phyloP scores from a whole-genome alignment of 2,888 invertebrate genomes.

The Amphipoea lucens region DNA sequence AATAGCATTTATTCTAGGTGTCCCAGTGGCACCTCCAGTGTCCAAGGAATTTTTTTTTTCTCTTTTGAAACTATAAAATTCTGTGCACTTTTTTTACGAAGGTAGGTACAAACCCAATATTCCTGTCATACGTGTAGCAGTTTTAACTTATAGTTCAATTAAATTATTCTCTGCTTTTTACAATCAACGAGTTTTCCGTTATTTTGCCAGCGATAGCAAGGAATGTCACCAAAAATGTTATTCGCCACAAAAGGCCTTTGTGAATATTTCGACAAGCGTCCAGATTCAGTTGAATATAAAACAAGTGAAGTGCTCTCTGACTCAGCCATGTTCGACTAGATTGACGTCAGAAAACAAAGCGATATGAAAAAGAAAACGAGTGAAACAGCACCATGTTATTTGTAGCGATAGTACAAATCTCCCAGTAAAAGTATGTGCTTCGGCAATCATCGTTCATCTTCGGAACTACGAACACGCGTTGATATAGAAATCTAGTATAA shows the following conservation, averaged over 20 bases:
- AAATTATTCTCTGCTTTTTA: neutral
- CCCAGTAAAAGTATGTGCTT: neutral
- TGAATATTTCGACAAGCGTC: slow-evolving; percentile 40
- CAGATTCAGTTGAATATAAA: slow-evolving; percentile 36
- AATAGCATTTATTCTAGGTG: neutral
- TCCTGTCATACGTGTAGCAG: neutral
- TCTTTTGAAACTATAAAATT: neutral
- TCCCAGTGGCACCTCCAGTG: neutral
- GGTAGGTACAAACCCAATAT: neutral
- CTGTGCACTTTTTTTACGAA: neutral
- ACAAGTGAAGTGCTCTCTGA: slow-evolving; percentile 24
- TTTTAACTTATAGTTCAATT: neutral
- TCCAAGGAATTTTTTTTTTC: neutral
- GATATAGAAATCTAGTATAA: neutral
- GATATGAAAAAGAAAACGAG: slow-evolving; percentile 10
- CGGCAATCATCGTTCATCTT: neutral
- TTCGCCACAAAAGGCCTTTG: slow-evolving; percentile 34
- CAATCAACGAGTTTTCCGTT: neutral
- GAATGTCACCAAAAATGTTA: slow-evolving; percentile 22
- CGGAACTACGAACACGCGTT: neutral
- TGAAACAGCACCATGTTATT: too few relatives aligned
- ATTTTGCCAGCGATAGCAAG: slow-evolving; percentile 15
- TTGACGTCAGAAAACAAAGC: slow-evolving; percentile 13
- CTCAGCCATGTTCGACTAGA: slow-evolving; percentile 6
- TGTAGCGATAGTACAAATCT: neutral